Base-by-base conservation (phyloP, 2,888 invertebrate species). In the Ochropacha duplaris region DNA sequence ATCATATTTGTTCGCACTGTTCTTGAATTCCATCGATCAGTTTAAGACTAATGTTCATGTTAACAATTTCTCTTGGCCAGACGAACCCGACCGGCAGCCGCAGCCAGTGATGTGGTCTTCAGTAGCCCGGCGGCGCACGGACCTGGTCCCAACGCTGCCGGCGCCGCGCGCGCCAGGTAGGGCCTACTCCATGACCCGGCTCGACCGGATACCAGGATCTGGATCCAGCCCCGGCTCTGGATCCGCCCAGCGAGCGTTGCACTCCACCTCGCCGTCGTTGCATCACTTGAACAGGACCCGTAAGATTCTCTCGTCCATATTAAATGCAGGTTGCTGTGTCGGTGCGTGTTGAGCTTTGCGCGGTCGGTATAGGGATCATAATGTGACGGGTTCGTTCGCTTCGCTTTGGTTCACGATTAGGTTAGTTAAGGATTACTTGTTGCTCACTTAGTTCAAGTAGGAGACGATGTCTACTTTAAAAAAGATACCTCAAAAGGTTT, bases 171-270 rank as follows among this genome's bases (percentile, higher is more conserved):
- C 89, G 64, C 90, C 92, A 91, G 92, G 92, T 92, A 97, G 98
- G 95, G 97, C 98, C 83, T 96, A 96, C 94, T 97, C 97, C 88
- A 97, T 98, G 97, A 96, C 97, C 83, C 96, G 98, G 77, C 95
- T 98, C 94, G 98, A 98, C 95, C 79, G 79, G 28, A 78, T 90
- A 64, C 84, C 86, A 79, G 31, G 34, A 1, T 12, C 60, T 66
- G 62, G 16, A 5, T 12, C 36, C 74, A 81, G n/a, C 78, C 81
- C 63, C 72, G 80, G 56, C 79, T 76, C 68, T 1, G 31, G 31
- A 6, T 9, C 4, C 31, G 73, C 54, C 0, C 44, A 12, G 44
- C 44, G 44, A 62, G 72, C 36, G 36, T n/a, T 81, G 56, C 80
- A 77, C 69, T 73, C 81, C 54, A 75, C 81, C 55, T 83, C 87